Base-by-base conservation (phyloP, 2,797 vertebrate species). In the Fistularia commersonii region DNA sequence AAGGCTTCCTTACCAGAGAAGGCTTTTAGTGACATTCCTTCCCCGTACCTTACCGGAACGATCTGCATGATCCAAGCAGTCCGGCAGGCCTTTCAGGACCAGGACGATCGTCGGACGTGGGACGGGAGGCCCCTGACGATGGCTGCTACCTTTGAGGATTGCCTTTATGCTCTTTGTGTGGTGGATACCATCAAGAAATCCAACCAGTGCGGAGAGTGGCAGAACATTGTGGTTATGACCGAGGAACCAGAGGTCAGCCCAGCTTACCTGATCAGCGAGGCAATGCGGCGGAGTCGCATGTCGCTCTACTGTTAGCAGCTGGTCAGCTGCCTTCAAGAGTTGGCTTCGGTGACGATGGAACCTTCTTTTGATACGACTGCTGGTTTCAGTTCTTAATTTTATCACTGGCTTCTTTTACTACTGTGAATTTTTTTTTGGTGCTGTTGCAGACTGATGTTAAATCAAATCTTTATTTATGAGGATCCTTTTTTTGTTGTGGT, bases 111-210 rank as follows among this genome's bases (percentile, higher is more conserved):
- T 47, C 90, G 96, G 76, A 98, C 97, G 1, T 99, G 97, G 97
- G 96, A 98, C 0, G 94, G 94, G 0, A 89, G 92, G 83, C 96
- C 97, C 1, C 92, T 99, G 46, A 98, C 96, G 0, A 98, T 98
- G 96, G 97, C 97, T 0, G 97, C 97, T 65, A 98, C 97, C 13
- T 99, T 99, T 49, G 96, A 98, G 1, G 97, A 99, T 82, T 99
- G 97, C 66, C 91, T 99, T 8, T 97, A 98, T 0, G 95, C 97
- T 10, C 90, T 99, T 1, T 98, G 96, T 1, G 96, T 98, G 69
- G 97, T 99, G 77, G 96, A 99, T 79, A 94, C 93, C 61, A 98
- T 99, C 83, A 98, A 98, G 84, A 93, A 93, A 65, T 99, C 97
- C 52, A 98, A 95, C 82, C 94, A 94, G 86, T 82, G 93, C 1